phyloP scores from a whole-genome alignment of 2,113 vertebrate genomes.

The Callipepla squamata region DNA sequence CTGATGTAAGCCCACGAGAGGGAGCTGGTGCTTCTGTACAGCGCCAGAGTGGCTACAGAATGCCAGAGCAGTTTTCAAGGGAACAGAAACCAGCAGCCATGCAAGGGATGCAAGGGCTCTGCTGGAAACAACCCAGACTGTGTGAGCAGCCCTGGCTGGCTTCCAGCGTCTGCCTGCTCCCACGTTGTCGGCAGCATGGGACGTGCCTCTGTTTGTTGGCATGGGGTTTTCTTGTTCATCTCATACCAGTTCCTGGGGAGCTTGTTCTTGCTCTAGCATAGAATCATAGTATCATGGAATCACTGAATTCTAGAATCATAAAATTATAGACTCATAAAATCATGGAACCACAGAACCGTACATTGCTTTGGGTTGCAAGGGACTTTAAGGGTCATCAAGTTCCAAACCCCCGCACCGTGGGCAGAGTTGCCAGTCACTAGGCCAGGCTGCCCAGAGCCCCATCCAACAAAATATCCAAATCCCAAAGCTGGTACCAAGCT shows the following conservation, averaged over 20 bases:
- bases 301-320: not conserved
- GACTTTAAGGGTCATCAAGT: not conserved
- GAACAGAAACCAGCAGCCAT: not conserved
- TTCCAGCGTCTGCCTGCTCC: fast-evolving
- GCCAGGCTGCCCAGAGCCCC: not conserved
- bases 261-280: not conserved
- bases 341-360: too few relatives aligned
- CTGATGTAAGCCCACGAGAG: conserved; percentile 43
- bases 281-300: not conserved
- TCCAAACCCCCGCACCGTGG: not conserved
- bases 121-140: not conserved
- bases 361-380: not conserved
- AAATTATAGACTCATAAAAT: too few relatives aligned
- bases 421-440: not conserved
- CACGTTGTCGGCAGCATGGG: fast-evolving
- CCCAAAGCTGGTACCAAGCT: not conserved
- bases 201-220: not conserved
- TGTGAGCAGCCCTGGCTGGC: not conserved
- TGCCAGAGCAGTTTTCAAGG: not conserved
- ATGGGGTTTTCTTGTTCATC: not conserved
- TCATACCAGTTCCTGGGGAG: not conserved
- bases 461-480: fast-evolving
- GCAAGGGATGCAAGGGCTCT: not conserved
- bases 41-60: fast-evolving
- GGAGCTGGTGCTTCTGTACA: conserved; percentile 17